A percentile compares a stretch with the other conserved stretches of the same genome.
Evolutionary conservation across 2,797 vertebrate species (phyloP).

Genomic region (Myripristis jacobus): DNA sequence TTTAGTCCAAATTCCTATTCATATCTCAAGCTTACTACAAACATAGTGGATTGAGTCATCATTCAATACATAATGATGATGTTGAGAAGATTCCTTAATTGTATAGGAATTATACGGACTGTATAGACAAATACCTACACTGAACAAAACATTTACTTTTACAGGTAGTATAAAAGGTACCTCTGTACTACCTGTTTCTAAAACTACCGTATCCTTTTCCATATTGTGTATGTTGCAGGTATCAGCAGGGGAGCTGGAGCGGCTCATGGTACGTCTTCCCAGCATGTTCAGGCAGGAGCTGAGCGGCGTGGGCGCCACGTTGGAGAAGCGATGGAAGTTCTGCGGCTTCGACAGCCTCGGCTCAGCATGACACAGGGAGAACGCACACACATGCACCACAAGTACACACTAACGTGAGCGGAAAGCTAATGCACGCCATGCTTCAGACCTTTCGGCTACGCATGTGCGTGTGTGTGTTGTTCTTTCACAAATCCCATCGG

Average conservation of each 20-base stretch:
- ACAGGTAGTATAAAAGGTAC: too few relatives aligned
- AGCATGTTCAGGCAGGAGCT: slow-evolving; percentile 96
- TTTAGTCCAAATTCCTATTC: too few relatives aligned
- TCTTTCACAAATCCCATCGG: not conserved
- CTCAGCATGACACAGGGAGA: slow-evolving; percentile 83
- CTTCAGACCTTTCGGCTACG: too few relatives aligned
- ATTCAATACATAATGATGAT: too few relatives aligned
- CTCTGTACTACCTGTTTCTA: too few relatives aligned
- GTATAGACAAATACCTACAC: not conserved
- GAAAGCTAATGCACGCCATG: not conserved
- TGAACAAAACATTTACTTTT: too few relatives aligned
- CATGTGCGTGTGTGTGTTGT: slow-evolving; percentile 8
- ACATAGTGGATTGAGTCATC: too few relatives aligned
- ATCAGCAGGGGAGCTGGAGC: slow-evolving; percentile 92
- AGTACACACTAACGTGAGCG: not conserved
- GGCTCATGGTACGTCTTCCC: slow-evolving; percentile 91
- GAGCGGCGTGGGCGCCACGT: slow-evolving; percentile 93
- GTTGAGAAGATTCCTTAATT: too few relatives aligned
- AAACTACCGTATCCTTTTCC: not conserved
- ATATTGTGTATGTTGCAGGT: slow-evolving; percentile 79
- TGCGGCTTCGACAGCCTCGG: slow-evolving; percentile 95
- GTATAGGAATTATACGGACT: too few relatives aligned
- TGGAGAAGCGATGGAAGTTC: slow-evolving; percentile 98
- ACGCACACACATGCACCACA: slow-evolving; percentile 36
- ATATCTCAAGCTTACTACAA: too few relatives aligned